A percentile compares a stretch with the other conserved stretches of the same genome.
Conservation (phyloP, 2,797 vertebrate genomes). For the Denticeps clupeoides region DNA sequence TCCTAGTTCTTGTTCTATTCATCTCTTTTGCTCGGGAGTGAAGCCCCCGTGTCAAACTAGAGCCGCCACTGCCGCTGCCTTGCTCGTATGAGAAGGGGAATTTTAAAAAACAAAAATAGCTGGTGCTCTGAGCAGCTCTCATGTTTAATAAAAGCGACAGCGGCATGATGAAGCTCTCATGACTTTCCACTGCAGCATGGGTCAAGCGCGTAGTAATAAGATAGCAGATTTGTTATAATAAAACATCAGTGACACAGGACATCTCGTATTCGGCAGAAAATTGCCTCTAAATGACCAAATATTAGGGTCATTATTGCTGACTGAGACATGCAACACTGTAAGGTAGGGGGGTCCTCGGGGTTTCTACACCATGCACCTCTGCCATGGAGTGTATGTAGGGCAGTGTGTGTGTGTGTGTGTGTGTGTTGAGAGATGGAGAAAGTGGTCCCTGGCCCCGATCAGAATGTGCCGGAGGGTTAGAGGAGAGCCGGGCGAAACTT, state of each 20-base stretch:
- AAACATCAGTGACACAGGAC: not conserved
- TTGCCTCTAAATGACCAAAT: constrained; percentile 1
- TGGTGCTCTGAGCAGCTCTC: not conserved
- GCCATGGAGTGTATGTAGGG: not conserved
- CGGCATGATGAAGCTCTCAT: too few species aligned
- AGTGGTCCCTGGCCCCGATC: not conserved
- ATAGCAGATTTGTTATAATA: constrained; percentile 3
- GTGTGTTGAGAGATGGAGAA: not conserved
- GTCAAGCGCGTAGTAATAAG: not conserved
- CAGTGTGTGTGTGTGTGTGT: not conserved
- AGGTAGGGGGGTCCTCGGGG: not conserved
- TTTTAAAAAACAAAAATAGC: too few species aligned
- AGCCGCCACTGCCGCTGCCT: too few species aligned
- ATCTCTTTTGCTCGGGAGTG: too few species aligned
- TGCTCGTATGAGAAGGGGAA: too few species aligned
- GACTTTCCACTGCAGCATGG: not conserved
- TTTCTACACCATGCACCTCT: too few species aligned
- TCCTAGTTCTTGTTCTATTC: not conserved
- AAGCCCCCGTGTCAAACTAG: too few species aligned
- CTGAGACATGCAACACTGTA: not conserved
- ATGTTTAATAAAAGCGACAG: not conserved
- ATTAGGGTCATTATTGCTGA: not conserved
- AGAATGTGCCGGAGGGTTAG: not conserved
- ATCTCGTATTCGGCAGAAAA: not conserved
- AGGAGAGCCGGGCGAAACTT: not conserved